phyloP scores from a whole-genome alignment of 92 coral and sea anemone genomes.

The Siderastrea siderea region DNA sequence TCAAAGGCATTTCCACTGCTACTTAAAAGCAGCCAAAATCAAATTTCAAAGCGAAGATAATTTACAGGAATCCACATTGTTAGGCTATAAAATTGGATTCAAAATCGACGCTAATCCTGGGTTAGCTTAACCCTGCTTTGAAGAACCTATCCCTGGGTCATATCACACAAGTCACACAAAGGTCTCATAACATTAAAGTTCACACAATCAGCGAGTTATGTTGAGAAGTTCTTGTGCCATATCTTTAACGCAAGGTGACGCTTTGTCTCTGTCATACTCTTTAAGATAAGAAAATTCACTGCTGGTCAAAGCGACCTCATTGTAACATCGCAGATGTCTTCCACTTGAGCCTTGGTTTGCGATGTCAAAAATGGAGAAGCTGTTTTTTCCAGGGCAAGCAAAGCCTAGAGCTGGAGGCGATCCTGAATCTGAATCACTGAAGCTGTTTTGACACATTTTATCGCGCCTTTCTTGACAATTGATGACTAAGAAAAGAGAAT shows the following conservation, averaged over 20 bases:
- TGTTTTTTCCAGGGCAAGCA: not conserved
- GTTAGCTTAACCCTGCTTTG: too few species aligned
- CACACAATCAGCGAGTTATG: not conserved
- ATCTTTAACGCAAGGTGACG: not conserved
- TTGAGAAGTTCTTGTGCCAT: not conserved
- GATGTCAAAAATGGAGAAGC: not conserved
- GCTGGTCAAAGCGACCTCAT: not conserved
- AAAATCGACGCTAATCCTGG: too few species aligned
- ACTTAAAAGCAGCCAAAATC: too few species aligned
- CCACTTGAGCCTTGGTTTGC: not conserved
- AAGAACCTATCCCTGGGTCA: too few species aligned
- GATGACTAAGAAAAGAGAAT: not conserved
- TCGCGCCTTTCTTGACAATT: not conserved
- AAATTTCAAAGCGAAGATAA: too few species aligned
- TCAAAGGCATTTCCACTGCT: too few species aligned
- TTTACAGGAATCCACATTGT: too few species aligned
- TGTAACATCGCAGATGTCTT: not conserved
- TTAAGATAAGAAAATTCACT: not conserved
- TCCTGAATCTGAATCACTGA: too few species aligned
- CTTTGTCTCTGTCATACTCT: not conserved
- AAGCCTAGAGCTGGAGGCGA: not conserved
- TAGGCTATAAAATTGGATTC: too few species aligned
- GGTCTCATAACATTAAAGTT: not conserved
- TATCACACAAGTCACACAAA: too few species aligned
- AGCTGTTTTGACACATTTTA: not conserved